A percentile compares a stretch with the other conserved stretches of the same genome.
Evolutionary conservation across 2,113 vertebrate genomes (phyloP).

Genomic region (Barbus barbus): DNA sequence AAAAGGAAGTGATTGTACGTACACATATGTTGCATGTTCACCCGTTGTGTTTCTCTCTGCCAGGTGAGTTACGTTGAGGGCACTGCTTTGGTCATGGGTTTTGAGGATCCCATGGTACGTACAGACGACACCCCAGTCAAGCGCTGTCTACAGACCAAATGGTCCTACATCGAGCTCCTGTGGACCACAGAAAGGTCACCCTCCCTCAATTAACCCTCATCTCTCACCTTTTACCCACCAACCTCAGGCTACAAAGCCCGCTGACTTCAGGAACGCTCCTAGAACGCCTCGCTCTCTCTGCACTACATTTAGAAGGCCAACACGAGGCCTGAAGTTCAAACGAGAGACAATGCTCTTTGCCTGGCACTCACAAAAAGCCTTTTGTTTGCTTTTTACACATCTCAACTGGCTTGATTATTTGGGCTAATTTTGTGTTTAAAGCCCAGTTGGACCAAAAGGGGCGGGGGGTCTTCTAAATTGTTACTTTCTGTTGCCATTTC

Average conservation of each 20-base stretch:
- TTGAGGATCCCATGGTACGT: slow-evolving; percentile 95
- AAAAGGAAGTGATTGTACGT: not conserved
- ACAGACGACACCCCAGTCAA: slow-evolving; percentile 97
- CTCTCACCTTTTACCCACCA: slow-evolving; percentile 17
- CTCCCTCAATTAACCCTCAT: slow-evolving; percentile 85
- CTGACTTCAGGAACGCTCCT: slow-evolving; percentile 35
- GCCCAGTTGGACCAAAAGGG: too few relatives aligned
- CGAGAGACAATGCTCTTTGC: slow-evolving; percentile 55
- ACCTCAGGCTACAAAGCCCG: not conserved
- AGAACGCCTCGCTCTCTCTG: slow-evolving; percentile 52
- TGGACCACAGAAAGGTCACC: slow-evolving; percentile 95
- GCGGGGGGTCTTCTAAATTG: too few relatives aligned
- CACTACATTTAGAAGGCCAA: slow-evolving; percentile 42
- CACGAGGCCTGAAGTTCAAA: slow-evolving; percentile 43
- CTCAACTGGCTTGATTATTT: slow-evolving; percentile 62
- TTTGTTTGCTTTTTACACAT: slow-evolving; percentile 51
- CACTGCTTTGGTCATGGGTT: slow-evolving; percentile 90
- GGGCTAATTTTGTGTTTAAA: slow-evolving; percentile 54
- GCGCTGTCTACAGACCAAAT: slow-evolving; percentile 96
- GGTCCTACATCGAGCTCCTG: slow-evolving; percentile 94
- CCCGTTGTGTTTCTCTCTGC: not conserved
- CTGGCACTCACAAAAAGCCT: slow-evolving; percentile 38
- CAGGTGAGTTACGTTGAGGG: slow-evolving; percentile 96
- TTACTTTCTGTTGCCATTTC: slow-evolving; percentile 1
- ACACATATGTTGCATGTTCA: not conserved